Percentiles rank a stretch among this genome's conserved stretches.
Conservation (phyloP, 2,113 vertebrate species). For the Atractosteus spatula region DNA sequence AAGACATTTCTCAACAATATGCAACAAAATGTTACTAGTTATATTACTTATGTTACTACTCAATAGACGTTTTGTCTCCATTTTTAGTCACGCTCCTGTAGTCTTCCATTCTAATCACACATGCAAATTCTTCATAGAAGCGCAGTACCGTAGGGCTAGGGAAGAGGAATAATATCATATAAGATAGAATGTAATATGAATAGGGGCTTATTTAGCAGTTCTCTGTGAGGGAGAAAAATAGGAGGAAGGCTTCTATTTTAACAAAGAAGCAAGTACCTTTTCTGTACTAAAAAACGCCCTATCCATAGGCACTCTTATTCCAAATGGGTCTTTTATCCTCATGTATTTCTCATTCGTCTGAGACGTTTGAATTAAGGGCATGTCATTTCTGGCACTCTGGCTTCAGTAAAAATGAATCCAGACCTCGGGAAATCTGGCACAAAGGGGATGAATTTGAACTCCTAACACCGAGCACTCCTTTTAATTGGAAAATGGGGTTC, state of each 20-base stretch:
- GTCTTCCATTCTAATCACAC: too few species aligned
- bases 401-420: background rate
- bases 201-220: too few species aligned
- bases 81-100: too few species aligned
- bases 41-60: too few species aligned
- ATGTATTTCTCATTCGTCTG: slow-evolving; percentile 17
- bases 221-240: background rate
- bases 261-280: background rate
- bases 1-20: too few species aligned
- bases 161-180: background rate
- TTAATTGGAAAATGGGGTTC: slow-evolving; percentile 24
- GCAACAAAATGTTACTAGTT: too few species aligned
- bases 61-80: too few species aligned
- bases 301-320: background rate
- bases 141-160: too few species aligned
- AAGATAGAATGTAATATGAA: background rate
- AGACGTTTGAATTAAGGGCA: slow-evolving; percentile 24
- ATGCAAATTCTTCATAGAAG: too few species aligned
- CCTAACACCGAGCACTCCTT: slow-evolving; percentile 11
- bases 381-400: slow-evolving; percentile 15
- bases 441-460: slow-evolving; percentile 18
- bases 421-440: background rate
- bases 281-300: too few species aligned
- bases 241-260: background rate
- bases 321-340: background rate